These are phyloP conservation scores for Thera obeliscata DNA, from an alignment of 2,888 invertebrate species.

Conservation along the genomic window DNA sequence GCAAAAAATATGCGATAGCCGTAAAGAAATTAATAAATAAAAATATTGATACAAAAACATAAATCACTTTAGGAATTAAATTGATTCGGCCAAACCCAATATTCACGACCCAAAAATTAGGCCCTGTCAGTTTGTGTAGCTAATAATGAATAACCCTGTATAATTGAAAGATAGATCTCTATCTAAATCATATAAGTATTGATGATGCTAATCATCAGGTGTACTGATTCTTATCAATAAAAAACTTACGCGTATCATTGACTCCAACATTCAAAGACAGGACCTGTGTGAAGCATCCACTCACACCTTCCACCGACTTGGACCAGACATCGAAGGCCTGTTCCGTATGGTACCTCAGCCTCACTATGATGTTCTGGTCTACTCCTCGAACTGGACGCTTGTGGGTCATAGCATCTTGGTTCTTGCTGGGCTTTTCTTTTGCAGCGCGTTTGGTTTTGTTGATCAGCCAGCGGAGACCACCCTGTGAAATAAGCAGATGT, in stretches of 20 bases:
- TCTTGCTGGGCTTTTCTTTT: constrained; percentile 35
- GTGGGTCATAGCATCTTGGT: neutral
- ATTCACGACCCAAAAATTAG: too few species aligned
- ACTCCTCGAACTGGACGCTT: constrained; percentile 9
- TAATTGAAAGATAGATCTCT: too few species aligned
- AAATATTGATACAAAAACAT: too few species aligned
- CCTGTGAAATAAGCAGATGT: constrained; percentile 48
- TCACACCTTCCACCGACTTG: constrained; percentile 57
- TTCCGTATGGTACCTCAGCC: constrained; percentile 69
- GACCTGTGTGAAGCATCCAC: constrained; percentile 72
- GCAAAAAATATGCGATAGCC: too few species aligned
- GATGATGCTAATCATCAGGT: too few species aligned
- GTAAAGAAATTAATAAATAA: too few species aligned
- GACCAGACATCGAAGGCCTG: constrained; percentile 75
- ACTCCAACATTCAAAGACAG: constrained; percentile 65
- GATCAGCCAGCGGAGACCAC: constrained; percentile 69
- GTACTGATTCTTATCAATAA: too few species aligned
- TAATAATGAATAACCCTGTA: too few species aligned
- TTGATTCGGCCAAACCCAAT: too few species aligned
- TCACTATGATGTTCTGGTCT: constrained; percentile 54
- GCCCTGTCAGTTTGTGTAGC: too few species aligned
- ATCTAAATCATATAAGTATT: too few species aligned
- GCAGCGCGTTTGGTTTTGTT: constrained; percentile 56
- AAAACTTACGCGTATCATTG: constrained; percentile 62
- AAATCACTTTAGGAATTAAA: too few species aligned